Evolutionary conservation across 37 sponge, comb jelly and placozoan genomes (phyloP).

Genomic region (Cladorhizidae sp.): DNA sequence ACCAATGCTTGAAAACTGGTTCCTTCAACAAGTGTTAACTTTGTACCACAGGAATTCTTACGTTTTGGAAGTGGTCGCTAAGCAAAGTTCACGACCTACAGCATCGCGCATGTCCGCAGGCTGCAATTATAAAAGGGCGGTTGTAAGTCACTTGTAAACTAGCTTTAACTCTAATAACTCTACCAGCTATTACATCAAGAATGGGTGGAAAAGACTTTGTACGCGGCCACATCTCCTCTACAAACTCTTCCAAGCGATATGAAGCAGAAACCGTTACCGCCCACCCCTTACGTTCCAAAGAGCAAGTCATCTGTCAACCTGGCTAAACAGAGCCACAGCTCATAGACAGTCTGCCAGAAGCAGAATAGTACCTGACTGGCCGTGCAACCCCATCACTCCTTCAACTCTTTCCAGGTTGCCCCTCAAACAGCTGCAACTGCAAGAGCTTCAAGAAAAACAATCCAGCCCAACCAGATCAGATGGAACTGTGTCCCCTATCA

Average conservation of each 20-base stretch:
- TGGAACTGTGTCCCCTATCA: constrained; percentile 37
- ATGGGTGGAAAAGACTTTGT: constrained; percentile 72
- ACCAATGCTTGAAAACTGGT: no score
- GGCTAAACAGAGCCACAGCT: neutral
- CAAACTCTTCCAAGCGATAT: neutral
- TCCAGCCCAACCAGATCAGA: constrained; percentile 10
- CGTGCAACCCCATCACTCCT: neutral
- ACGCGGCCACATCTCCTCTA: constrained; percentile 4
- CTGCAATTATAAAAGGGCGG: no score
- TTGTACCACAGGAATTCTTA: no score
- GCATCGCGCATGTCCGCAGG: no score
- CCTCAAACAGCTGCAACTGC: neutral
- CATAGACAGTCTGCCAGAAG: neutral
- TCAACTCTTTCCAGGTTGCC: neutral
- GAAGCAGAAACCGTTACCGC: neutral
- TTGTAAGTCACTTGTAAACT: no score
- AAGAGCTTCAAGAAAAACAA: no score
- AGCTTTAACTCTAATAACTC: no score
- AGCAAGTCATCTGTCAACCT: constrained; percentile 35
- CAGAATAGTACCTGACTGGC: neutral
- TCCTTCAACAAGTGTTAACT: no score
- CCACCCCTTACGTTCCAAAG: constrained; percentile 18
- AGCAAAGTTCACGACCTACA: no score
- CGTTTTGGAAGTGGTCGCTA: no score
- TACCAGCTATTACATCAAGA: no score